Evolutionary conservation across 23 tunicate species (phyloP), one percentile per base, ranked within the genome.

Genomic region (Diplosoma virens): DNA sequence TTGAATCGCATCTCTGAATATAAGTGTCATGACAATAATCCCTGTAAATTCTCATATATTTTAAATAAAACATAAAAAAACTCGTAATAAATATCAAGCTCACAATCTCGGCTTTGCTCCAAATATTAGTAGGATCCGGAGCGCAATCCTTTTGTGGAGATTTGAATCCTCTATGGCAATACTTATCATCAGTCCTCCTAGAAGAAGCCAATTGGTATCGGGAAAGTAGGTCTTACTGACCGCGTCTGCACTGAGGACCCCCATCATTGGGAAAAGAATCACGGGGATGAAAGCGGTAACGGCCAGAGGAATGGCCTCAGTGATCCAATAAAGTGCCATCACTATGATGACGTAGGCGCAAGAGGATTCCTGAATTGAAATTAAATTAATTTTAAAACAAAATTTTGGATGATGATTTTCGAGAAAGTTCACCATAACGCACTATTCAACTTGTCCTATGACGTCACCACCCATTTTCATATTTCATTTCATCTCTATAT

Each of bases 241-340:
- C 22, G 71, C 84, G 1, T 29, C 56, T 3, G 88, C 83, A 5
- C 66, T 47, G 74, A 82, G 35, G 26, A 93, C 70, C 1, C 98
- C 98, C 26, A 59, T 59, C 47, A 93, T 3, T 5, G 98, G 98
- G 55, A 87, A 93, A 0, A 93, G 37, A 32, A 93, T 89, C 16
- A 87, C 61, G 5, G 98, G 98, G 0, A 86, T 58, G 29, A 93
- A 63, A 9, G 98, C 81, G 6, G 98, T 93, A 22, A 87, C 82
- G 4, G 88, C 80, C 2, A 93, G 81, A 1, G 98, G 98, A 3
- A 93, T 53, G 1, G 79, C 83, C 45, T 93, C 98, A 4, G 81
- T 86, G 17, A 93, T 76, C 98, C 98, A 93, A 37, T 87, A 93
- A 25, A 93, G 52, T 21, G 98, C 98, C 98, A 93, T 93, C 48